phyloP scores from a whole-genome alignment of 2,888 invertebrate genomes.

The Andrena trimmerana region DNA sequence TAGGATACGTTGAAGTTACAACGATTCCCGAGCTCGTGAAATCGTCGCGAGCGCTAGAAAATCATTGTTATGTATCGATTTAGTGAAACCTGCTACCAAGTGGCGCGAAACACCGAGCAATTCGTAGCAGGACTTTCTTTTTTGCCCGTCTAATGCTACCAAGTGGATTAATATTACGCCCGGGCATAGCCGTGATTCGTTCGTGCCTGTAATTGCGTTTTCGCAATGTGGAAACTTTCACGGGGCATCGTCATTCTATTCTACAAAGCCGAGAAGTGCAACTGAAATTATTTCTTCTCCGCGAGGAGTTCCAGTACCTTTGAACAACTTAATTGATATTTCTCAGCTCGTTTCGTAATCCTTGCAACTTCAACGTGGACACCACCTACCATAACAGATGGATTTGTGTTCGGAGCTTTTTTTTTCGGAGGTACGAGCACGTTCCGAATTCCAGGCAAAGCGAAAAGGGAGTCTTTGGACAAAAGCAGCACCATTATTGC shows the following conservation, averaged over 20 bases:
- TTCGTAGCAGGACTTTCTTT: conserved; percentile 42
- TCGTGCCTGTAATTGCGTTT: conserved; percentile 24
- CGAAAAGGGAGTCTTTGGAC: conserved; percentile 62
- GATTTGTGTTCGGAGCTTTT: conserved; percentile 37
- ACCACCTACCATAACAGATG: conserved; percentile 68
- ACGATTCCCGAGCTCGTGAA: conserved; percentile 17
- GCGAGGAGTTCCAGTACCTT: neutral
- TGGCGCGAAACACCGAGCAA: conserved; percentile 4
- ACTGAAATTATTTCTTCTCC: neutral
- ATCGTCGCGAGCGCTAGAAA: neutral
- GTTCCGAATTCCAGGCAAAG: conserved; percentile 63
- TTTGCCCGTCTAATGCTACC: conserved; percentile 13
- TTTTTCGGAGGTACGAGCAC: conserved; percentile 39
- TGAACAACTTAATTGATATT: neutral
- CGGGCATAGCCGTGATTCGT: neutral
- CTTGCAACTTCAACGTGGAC: conserved; percentile 59
- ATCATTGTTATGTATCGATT: neutral
- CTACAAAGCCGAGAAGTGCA: neutral
- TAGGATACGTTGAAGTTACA: conserved; percentile 56
- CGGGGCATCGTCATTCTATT: neutral
- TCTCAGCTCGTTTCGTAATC: neutral
- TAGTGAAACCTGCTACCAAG: conserved; percentile 9
- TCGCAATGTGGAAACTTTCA: neutral
- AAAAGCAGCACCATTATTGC: conserved; percentile 70
- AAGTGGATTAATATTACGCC: conserved; percentile 15